Evolutionary conservation across 2,797 vertebrate genomes (phyloP), one percentile per base, ranked within the genome.

Genomic region (Sphenodon punctatus): DNA sequence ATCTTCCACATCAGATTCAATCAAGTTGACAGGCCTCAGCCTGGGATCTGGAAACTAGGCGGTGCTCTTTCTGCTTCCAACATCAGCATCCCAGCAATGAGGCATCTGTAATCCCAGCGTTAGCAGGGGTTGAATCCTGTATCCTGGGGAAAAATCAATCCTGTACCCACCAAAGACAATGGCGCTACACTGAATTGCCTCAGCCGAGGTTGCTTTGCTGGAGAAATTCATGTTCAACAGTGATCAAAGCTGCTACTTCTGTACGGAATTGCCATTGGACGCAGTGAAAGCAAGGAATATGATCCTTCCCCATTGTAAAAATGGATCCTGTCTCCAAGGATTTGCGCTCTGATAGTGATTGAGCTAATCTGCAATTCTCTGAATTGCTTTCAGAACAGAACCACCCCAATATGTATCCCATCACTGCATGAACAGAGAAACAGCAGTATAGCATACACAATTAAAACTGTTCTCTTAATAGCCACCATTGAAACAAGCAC

Each of bases 21-120:
- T 53, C 79, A 55, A 51, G 14, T 0, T 63, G 74, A 68, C 49
- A 84, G 80, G 71, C 80, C 48, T 42, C 43, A 74, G 32, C 2
- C 39, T 49, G 64, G 36, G 41, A 71, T 23, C 60, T 69, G 69
- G 49, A 78, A 89, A 85, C 39, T 30, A 68, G 36, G 46, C 19
- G 72, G 19, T 23, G 32, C 34, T 79, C 75, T 73, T 27, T 14
- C 3, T 60, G 63, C 51, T 42, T 43, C 30, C 58, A 22, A 20
- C 19, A 14, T 23, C 3, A 20, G 30, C 30, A 36, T 20, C 36
- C 41, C 45, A 23, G 39, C 19, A 6, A 4, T n/a, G 20, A 84
- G 46, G 41, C 39, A 38, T 15, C 55, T 25, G 46, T 3, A 60
- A 51, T 39, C 73, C 23, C 20, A 4, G 4, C 81, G n/a, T n/a